Evolutionary conservation across 2,113 vertebrate species (phyloP).

Genomic region (Microcebus jonahi): DNA sequence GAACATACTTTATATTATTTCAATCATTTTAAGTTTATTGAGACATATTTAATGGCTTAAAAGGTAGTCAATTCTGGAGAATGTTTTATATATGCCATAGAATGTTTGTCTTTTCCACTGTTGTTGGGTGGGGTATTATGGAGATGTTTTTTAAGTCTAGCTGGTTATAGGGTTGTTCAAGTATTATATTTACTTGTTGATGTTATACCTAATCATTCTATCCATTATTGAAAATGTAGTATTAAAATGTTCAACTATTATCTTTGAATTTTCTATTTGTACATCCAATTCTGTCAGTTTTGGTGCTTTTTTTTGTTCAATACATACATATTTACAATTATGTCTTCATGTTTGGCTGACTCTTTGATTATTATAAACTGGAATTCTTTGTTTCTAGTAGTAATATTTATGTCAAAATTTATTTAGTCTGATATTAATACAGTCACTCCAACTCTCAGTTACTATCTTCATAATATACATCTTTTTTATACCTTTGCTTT

Average conservation of each 20-base stretch:
- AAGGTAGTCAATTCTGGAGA: neutral
- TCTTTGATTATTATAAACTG: neutral
- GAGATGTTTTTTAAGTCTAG: neutral
- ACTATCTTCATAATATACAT: neutral
- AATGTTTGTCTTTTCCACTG: neutral
- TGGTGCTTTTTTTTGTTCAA: neutral
- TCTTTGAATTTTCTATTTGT: neutral
- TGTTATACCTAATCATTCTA: neutral
- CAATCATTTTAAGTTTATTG: neutral
- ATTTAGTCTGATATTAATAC: neutral
- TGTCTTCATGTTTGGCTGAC: neutral
- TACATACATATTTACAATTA: neutral
- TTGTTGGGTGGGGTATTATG: neutral
- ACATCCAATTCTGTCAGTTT: neutral
- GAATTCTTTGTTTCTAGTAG: neutral
- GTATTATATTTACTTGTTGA: neutral
- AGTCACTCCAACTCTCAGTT: neutral
- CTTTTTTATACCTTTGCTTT: neutral
- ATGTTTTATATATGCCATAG: neutral
- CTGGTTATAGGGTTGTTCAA: neutral
- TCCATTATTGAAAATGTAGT: neutral
- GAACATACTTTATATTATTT: neutral
- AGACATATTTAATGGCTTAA: neutral
- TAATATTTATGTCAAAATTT: neutral
- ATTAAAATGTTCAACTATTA: neutral